Evolutionary conservation across 1,140 invertebrate genomes (phyloP).

Genomic region (Drosophila albomicans): DNA sequence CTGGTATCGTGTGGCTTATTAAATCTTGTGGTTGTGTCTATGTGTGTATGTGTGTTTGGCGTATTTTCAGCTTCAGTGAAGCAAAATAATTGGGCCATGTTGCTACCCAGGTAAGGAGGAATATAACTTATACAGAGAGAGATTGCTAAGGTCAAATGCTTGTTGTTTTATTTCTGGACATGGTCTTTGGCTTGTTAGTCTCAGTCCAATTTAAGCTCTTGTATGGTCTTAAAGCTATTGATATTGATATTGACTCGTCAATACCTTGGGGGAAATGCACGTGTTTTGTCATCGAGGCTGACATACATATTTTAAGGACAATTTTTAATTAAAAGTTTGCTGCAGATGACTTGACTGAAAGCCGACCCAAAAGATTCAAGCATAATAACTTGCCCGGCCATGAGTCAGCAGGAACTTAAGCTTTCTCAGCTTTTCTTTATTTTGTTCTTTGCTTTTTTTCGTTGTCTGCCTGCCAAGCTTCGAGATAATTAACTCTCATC

Average conservation of each 20-base stretch:
- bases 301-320: constrained; percentile 35
- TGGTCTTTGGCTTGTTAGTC: constrained; percentile 45
- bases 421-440: not conserved
- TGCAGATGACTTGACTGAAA: constrained; percentile 37
- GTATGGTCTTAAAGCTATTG: constrained; percentile 39
- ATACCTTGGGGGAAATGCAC: constrained; percentile 23
- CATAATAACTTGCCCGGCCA: constrained; percentile 22
- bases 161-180: constrained; percentile 4
- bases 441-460: constrained; percentile 9
- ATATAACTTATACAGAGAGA: constrained; percentile 1
- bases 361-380: constrained; percentile 1
- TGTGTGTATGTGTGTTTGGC: constrained; percentile 20
- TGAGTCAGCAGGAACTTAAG: constrained; percentile 33
- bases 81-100: constrained; percentile 67
- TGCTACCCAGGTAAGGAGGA: constrained; percentile 6
- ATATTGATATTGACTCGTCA: constrained; percentile 47
- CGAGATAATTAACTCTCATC: constrained; percentile 43
- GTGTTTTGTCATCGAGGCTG: constrained; percentile 2
- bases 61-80: constrained; percentile 65
- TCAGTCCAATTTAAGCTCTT: constrained; percentile 25
- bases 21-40: constrained; percentile 46
- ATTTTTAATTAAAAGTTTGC: constrained; percentile 62
- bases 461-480: not conserved
- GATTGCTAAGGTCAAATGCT: constrained; percentile 41
- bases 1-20: constrained; percentile 57